Evolutionary conservation across 2,888 invertebrate genomes (phyloP), one percentile per base, ranked within the genome.

Genomic region (Agrenia bidenticulata): DNA sequence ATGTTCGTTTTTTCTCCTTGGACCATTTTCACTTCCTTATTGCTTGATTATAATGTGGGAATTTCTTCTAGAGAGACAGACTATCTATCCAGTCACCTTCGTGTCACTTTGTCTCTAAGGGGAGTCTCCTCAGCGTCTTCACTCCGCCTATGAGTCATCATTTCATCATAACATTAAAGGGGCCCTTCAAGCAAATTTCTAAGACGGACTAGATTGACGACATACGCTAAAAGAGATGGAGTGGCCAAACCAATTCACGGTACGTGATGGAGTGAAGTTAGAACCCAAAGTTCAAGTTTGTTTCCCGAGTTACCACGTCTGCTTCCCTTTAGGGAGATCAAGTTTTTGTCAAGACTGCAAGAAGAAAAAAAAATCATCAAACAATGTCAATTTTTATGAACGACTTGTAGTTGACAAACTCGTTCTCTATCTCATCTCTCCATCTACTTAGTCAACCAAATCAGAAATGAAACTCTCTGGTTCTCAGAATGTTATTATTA

Each of bases 231-330:
- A 32, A 32, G 32, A 32, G 32, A 32, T 32, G 32, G 32, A 11
- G 5, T 32, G 11, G 32, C 32, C 32, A 32, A 32, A 37, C 49
- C 57, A 49, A 64, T 72, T 78, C 77, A 92, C 76, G 92, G 92
- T 72, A 92, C 92, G 89, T 89, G 90, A 80, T 91, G 90, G 58
- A 92, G 83, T 79, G 87, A 88, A 57, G 89, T 90, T 55, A 92
- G 86, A 50, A 92, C 90, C 78, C 89, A 85, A 80, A 90, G 87
- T 84, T 92, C 92, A 81, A 92, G 82, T 66, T 87, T 85, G 83
- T 92, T 92, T 75, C 89, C 92, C 81, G 89, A 86, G 83, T 91
- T 92, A 76, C 90, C 92, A 75, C 88, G 86, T 78, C 92, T 87
- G 77, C 91, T 92, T 77, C 91, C 89, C 84, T 91, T 89, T 77